These are phyloP conservation scores for Eutrigla gurnardus DNA, from an alignment of 2,797 vertebrate genomes.

Conservation along the genomic window DNA sequence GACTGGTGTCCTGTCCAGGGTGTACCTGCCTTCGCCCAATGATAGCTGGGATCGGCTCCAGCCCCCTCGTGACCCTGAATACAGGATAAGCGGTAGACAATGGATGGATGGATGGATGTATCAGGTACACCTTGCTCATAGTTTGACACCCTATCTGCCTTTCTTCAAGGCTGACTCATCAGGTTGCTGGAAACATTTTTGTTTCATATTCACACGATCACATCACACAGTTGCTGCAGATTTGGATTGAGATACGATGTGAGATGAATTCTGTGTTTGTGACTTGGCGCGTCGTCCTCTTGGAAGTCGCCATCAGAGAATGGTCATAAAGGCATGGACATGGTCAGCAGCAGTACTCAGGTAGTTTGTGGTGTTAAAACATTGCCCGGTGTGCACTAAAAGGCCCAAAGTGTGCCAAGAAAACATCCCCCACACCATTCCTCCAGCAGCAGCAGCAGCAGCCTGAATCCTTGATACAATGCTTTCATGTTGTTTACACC, in stretches of 20 bases:
- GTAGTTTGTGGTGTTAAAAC: background rate
- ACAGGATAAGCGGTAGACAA: too few species aligned
- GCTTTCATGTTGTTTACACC: conserved; percentile 51
- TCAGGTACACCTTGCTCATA: too few species aligned
- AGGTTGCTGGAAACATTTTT: background rate
- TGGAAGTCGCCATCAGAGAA: background rate
- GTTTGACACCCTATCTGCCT: too few species aligned
- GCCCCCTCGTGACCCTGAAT: too few species aligned
- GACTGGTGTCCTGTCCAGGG: too few species aligned
- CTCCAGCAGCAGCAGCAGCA: background rate
- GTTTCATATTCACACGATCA: background rate
- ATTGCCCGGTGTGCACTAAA: background rate
- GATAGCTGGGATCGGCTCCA: too few species aligned
- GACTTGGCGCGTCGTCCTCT: background rate
- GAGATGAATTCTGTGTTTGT: conserved; percentile 1
- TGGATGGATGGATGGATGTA: too few species aligned
- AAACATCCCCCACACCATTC: background rate
- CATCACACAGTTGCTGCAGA: conserved; percentile 24
- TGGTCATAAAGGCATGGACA: background rate
- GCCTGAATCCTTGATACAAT: background rate
- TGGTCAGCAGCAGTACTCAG: background rate
- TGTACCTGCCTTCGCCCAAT: too few species aligned
- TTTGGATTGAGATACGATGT: conserved; percentile 16
- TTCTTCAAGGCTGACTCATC: background rate
- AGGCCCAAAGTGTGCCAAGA: background rate